A percentile compares a stretch with the other conserved stretches of the same genome.
phyloP scores from a whole-genome alignment of 2,888 invertebrate genomes.

The Arctia plantaginis region DNA sequence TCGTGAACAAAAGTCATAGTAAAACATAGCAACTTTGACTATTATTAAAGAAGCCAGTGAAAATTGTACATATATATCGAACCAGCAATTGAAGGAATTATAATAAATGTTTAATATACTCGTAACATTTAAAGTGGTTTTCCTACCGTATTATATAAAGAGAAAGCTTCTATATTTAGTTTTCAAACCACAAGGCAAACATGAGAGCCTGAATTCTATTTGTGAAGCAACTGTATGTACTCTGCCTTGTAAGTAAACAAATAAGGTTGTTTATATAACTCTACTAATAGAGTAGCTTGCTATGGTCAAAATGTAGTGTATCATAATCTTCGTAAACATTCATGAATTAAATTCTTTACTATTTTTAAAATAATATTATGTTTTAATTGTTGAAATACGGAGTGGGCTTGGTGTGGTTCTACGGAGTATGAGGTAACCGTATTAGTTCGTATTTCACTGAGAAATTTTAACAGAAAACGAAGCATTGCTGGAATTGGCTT shows the following conservation, averaged over 20 bases:
- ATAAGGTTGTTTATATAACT: background rate
- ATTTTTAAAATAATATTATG: too few relatives aligned
- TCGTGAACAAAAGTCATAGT: background rate
- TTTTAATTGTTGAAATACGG: background rate
- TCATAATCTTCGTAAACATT: background rate
- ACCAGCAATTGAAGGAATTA: background rate
- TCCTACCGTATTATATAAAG: background rate
- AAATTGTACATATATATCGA: background rate
- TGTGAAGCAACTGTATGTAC: slow-evolving; percentile 8
- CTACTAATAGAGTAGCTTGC: background rate
- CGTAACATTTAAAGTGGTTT: background rate
- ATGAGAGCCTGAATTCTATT: background rate
- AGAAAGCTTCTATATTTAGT: background rate
- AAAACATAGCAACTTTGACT: background rate
- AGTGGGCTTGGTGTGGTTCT: background rate
- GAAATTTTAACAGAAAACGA: too few relatives aligned
- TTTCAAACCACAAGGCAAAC: background rate
- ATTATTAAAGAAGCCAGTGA: background rate
- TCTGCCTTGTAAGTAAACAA: slow-evolving; percentile 1
- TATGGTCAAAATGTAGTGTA: background rate
- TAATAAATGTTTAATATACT: background rate
- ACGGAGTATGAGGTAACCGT: too few relatives aligned
- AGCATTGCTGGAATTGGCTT: too few relatives aligned
- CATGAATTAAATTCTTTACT: background rate
- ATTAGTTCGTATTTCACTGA: too few relatives aligned